Conservation (phyloP, 37 sponge, comb jelly and placozoan genomes). For the Theonella swinhoei region DNA sequence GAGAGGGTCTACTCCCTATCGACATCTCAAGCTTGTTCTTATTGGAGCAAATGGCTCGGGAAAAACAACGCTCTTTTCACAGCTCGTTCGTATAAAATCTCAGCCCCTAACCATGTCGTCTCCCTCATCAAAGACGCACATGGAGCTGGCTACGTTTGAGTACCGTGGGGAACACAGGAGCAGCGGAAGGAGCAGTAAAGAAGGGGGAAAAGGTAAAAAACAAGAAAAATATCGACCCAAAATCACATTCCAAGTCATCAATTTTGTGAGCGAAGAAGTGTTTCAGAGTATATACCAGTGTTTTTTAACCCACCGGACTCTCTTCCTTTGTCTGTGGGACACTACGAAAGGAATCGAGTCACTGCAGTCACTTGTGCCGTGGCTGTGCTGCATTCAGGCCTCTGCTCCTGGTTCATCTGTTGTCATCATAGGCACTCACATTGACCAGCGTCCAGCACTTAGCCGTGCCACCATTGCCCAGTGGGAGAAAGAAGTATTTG, state of each 20-base stretch:
- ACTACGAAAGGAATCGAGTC: slow-evolving; percentile 39
- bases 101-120: neutral
- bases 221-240: slow-evolving; percentile 12
- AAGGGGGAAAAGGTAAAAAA: slow-evolving; percentile 4
- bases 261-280: slow-evolving; percentile 48
- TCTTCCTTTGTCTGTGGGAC: slow-evolving; percentile 71
- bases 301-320: slow-evolving; percentile 59
- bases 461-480: slow-evolving; percentile 21
- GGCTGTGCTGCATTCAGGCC: slow-evolving; percentile 71
- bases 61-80: slow-evolving; percentile 51
- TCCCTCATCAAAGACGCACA: neutral
- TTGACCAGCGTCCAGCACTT: slow-evolving; percentile 40
- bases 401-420: slow-evolving; percentile 61
- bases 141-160: slow-evolving; percentile 36
- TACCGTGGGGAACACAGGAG: slow-evolving; percentile 1
- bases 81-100: neutral
- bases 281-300: slow-evolving; percentile 50
- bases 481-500: slow-evolving; percentile 56
- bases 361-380: slow-evolving; percentile 36
- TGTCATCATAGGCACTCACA: slow-evolving; percentile 65
- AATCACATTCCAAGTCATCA: slow-evolving; percentile 59
- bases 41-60: slow-evolving; percentile 52
- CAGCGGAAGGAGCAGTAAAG: no score
- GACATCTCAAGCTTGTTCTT: slow-evolving; percentile 66
- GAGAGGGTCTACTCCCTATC: slow-evolving; percentile 58